Evolutionary conservation across 2,888 invertebrate genomes (phyloP), one percentile per base, ranked within the genome.

Genomic region (Pseudococcus longispinus): DNA sequence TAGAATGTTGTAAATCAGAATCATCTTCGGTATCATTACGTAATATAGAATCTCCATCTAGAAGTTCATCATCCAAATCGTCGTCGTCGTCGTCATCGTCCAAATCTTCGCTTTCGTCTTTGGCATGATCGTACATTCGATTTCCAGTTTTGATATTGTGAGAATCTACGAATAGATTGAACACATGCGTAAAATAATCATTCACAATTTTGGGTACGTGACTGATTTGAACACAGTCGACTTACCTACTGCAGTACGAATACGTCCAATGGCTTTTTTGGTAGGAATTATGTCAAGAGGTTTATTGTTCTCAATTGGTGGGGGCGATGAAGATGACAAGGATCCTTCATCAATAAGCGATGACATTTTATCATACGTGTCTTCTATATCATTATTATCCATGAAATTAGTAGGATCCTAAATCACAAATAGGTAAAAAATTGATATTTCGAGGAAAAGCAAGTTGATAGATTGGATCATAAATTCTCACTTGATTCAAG

Each of bases 81-180:
- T 88, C 88, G 84, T 88, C 88, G 74, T 89, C 89, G 74, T 89
- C 88, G 20, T 88, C 89, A 23, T 88, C 87, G 83, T 88, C 88
- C 29, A 84, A 85, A 80, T 88, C 88, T 26, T 88, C 88, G 65
- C 87, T 88, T 20, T 87, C 87, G 23, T 87, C 86, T 80, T 86
- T 86, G 4, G 20, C 55, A n/a, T 86, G n/a, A 20, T 74, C 80
- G 37, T 86, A 86, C 86, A 86, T 86, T 80, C 80, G 26, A 80
- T 32, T 51, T 2, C 80, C 80, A 18, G 86, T 51, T 86, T 86
- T 86, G 0, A 51, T 23, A 26, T n/a, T 6, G 51, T 18, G 23
- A 29, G 42, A 83, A 83, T 46, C 83, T 83, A 42, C 23, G 42
- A 20, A 23, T 15, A n/a, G 18, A 37, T 37, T 84, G 26, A 32